Evolutionary conservation across 2,113 vertebrate species (phyloP).

Genomic region (Apeltes quadracus): DNA sequence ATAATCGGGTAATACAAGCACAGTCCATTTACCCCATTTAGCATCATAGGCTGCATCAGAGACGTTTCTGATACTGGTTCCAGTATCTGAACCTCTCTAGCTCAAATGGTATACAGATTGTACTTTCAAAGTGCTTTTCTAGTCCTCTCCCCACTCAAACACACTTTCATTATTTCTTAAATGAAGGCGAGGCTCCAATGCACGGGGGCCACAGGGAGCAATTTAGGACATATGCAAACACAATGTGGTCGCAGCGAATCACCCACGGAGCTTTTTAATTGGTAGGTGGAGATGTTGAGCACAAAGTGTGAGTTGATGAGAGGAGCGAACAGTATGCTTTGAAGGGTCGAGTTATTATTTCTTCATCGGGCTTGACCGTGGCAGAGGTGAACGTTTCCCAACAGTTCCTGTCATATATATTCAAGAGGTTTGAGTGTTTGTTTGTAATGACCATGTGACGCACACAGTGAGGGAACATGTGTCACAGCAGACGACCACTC

Average conservation of each 20-base stretch:
- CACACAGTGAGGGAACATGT: slow-evolving; percentile 80
- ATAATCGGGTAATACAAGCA: too few species aligned
- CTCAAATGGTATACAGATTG: too few species aligned
- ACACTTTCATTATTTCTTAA: too few species aligned
- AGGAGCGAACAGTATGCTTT: not conserved
- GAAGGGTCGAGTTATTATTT: not conserved
- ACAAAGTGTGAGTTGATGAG: not conserved
- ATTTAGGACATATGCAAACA: not conserved
- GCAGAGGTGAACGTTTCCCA: not conserved
- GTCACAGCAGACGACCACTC: slow-evolving; percentile 75
- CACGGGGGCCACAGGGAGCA: too few species aligned
- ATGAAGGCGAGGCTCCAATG: too few species aligned
- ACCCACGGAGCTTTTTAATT: not conserved
- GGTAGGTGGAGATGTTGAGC: not conserved
- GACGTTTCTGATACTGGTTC: too few species aligned
- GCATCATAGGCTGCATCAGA: too few species aligned
- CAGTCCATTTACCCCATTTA: too few species aligned
- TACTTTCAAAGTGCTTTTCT: too few species aligned
- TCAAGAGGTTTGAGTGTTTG: not conserved
- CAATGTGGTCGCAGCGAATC: not conserved
- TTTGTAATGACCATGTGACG: slow-evolving; percentile 51
- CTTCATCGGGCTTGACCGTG: not conserved
- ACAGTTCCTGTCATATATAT: not conserved
- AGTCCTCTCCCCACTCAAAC: too few species aligned
- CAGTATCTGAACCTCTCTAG: too few species aligned